Evolutionary conservation across 2,797 vertebrate species (phyloP), one percentile per base, ranked within the genome.

Genomic region (Botia kubotai): DNA sequence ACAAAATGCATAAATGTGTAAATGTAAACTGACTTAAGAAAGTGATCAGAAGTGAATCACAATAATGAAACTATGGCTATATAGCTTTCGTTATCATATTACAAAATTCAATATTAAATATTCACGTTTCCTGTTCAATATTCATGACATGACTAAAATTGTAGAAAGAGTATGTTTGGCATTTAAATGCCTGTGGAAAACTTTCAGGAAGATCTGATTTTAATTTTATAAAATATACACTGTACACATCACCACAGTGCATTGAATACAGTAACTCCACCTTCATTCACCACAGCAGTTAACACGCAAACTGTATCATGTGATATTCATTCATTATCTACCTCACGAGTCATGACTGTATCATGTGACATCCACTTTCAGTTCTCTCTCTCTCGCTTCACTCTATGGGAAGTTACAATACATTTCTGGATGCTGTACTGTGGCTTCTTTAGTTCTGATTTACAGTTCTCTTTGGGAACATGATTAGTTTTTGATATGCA

Each of bases 341-440:
- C n/a, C 72, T 67, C 62, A 19, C 19, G 2, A 83, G 72, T 80
- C 72, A 79, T 36, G 46, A 4, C 13, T 19, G 14, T 52, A 10
- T 84, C 78, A 83, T 79, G 72, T 82, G 83, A 86, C 67, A 67
- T 4, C 67, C 8, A 74, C 86, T 87, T 85, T 87, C 79, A 77
- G 78, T 85, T 87, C 86, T 77, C 69, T 69, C 23, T 29, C 74
- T 67, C 69, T 1, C 77, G 13, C 17, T 19, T 66, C 13, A 66
- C 11, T 50, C 21, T 72, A 16, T 80, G 71, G 84, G 83, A 87
- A 86, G 83, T 77, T 74, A 50, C n/a, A 8, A 76, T 58, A 14
- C 39, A 23, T 77, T 77, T 58, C 67, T 79, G 79, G 58, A 88
- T 82, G 63, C 69, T 36, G 65, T 16, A 70, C 13, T 12, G 1